Evolutionary conservation across 64 coral and sea anemone genomes (phyloP).

Genomic region (Acropora tenuis): DNA sequence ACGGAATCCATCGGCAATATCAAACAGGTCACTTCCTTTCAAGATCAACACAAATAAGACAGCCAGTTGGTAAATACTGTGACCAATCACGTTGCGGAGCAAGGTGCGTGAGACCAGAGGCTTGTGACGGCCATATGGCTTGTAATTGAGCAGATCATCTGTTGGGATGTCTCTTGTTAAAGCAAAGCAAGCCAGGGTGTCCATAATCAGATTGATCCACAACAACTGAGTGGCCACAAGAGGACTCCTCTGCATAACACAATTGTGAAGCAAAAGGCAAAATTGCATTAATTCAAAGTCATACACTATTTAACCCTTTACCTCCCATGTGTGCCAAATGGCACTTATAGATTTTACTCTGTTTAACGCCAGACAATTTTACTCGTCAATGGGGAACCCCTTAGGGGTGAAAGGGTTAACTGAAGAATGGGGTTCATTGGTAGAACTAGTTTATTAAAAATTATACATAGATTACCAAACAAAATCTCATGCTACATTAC

Average conservation of each 20-base stretch:
- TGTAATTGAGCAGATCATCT: constrained; percentile 85
- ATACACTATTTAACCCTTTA: no score
- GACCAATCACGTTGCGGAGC: constrained; percentile 85
- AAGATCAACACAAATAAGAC: constrained; percentile 88
- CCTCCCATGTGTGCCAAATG: no score
- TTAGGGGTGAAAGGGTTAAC: no score
- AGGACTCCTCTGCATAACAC: constrained; percentile 80
- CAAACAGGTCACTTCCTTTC: constrained; percentile 72
- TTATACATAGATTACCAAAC: no score
- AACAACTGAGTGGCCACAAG: constrained; percentile 91
- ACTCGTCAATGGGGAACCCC: no score
- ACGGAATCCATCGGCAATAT: constrained; percentile 80
- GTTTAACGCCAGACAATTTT: no score
- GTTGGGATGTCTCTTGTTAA: constrained; percentile 88
- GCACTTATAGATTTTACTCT: no score
- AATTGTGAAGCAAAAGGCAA: no score
- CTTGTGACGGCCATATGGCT: constrained; percentile 94
- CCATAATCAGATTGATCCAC: constrained; percentile 99
- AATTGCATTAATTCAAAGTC: no score
- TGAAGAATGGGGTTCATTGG: no score
- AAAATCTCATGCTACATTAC: no score
- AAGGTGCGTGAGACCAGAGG: constrained; percentile 90
- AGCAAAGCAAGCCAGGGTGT: constrained; percentile 93
- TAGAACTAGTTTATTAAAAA: no score
- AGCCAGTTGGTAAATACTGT: constrained; percentile 81